These are phyloP conservation scores for Armadillidium nasatum DNA, from an alignment of 1,140 invertebrate species.

Conservation along the genomic window DNA sequence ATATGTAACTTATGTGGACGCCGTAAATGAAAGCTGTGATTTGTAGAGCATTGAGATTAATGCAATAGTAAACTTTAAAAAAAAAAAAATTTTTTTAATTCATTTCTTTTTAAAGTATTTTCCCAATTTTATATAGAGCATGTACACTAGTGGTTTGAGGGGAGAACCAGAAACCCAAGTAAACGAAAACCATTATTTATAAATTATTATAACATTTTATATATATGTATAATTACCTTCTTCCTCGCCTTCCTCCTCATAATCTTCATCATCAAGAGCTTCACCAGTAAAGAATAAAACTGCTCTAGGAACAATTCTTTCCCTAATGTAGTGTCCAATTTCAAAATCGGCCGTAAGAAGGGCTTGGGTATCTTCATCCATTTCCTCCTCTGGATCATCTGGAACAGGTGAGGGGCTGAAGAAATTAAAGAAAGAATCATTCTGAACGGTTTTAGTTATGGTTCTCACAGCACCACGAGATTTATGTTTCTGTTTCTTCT, in stretches of 20 bases:
- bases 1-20: too few species aligned
- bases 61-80: too few species aligned
- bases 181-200: too few species aligned
- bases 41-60: too few species aligned
- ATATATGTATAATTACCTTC: constrained; percentile 34
- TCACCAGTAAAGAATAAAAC: constrained; percentile 84
- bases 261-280: constrained; percentile 46
- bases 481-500: constrained; percentile 99
- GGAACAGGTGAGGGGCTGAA: constrained; percentile 73
- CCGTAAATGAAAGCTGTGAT: too few species aligned
- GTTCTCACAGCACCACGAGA: constrained; percentile 83
- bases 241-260: constrained; percentile 46
- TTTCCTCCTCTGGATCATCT: constrained; percentile 55
- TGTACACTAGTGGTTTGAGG: too few species aligned
- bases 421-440: constrained; percentile 98
- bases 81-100: too few species aligned
- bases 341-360: constrained; percentile 89
- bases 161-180: too few species aligned
- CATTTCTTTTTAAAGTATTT: too few species aligned
- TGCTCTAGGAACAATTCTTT: constrained; percentile 84
- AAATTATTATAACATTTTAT: too few species aligned
- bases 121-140: too few species aligned
- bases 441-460: constrained; percentile 87
- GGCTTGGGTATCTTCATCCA: constrained; percentile 69
- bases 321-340: constrained; percentile 95